phyloP scores from a whole-genome alignment of 2,797 vertebrate species.

The Anguilla pacifica region DNA sequence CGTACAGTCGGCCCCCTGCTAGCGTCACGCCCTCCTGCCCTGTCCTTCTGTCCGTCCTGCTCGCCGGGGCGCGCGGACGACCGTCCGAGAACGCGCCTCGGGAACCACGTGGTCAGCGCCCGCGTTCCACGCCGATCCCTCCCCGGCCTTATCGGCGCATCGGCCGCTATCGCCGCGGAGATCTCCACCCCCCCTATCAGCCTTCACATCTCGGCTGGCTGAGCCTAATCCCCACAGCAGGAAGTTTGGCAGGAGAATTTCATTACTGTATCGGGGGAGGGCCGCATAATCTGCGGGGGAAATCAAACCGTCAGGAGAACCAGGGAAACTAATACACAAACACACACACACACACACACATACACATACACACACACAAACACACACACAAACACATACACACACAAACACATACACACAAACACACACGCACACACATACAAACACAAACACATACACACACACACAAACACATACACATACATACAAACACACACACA shows the following conservation, averaged over 20 bases:
- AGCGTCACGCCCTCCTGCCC: slow-evolving; percentile 54
- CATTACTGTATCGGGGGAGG: slow-evolving; percentile 74
- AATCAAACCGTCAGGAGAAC: slow-evolving; percentile 78
- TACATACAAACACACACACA: slow-evolving; percentile 21
- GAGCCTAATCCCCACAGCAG: slow-evolving; percentile 73
- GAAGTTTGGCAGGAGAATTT: slow-evolving; percentile 45
- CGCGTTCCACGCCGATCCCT: slow-evolving; percentile 58
- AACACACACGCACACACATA: not conserved
- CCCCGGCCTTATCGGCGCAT: slow-evolving; percentile 30
- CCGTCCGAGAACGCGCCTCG: slow-evolving; percentile 52
- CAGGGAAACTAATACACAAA: slow-evolving; percentile 70
- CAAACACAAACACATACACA: not conserved
- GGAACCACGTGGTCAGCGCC: slow-evolving; percentile 71
- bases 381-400: not conserved
- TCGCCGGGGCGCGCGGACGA: slow-evolving; percentile 62
- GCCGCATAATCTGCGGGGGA: slow-evolving; percentile 73
- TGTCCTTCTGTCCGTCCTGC: slow-evolving; percentile 43
- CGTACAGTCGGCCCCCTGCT: slow-evolving; percentile 33
- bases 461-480: no score
- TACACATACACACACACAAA: no score
- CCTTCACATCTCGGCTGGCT: slow-evolving; percentile 88
- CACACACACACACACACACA: not conserved
- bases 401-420: no score
- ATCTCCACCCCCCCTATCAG: slow-evolving; percentile 84
- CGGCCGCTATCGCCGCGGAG: slow-evolving; percentile 71